phyloP scores from a whole-genome alignment of 2,797 vertebrate genomes.

The Octomys mimax region DNA sequence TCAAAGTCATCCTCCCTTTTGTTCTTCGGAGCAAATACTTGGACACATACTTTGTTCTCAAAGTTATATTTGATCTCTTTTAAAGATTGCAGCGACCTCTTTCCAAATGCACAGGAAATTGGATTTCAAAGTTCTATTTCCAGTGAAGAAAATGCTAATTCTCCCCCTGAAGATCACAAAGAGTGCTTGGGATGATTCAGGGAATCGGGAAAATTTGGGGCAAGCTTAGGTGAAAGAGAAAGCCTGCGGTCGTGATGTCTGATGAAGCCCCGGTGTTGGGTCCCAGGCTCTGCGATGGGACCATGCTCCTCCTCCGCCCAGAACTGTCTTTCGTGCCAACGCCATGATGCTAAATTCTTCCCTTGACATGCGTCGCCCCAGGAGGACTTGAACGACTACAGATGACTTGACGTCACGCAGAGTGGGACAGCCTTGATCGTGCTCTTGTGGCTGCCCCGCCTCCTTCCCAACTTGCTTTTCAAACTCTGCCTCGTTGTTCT shows the following conservation, averaged over 20 bases:
- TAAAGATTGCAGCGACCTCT: slow-evolving; percentile 16
- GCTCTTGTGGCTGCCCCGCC: rapidly evolving
- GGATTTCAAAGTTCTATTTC: slow-evolving; percentile 65
- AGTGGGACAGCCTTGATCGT: rapidly evolving
- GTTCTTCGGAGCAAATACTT: slow-evolving; percentile 47
- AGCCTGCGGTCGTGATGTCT: not conserved
- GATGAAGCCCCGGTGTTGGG: rapidly evolving
- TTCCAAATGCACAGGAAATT: slow-evolving; percentile 62
- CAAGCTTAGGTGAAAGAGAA: not conserved
- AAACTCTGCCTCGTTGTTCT: no score
- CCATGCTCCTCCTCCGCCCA: rapidly evolving
- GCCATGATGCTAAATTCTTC: not conserved
- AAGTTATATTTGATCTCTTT: slow-evolving; percentile 68
- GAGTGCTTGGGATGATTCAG: not conserved
- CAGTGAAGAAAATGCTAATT: not conserved
- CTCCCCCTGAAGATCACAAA: slow-evolving; percentile 19
- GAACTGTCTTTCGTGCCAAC: not conserved
- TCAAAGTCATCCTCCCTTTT: slow-evolving; percentile 40
- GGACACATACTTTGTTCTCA: slow-evolving; percentile 54
- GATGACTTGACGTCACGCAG: rapidly evolving
- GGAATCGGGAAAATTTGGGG: not conserved
- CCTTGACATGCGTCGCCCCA: no score
- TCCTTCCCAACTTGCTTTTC: not conserved
- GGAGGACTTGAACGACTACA: rapidly evolving
- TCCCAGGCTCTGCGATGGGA: not conserved